These are phyloP conservation scores for Grantiella picta DNA, from an alignment of 2,113 vertebrate genomes.

Conservation along the genomic window DNA sequence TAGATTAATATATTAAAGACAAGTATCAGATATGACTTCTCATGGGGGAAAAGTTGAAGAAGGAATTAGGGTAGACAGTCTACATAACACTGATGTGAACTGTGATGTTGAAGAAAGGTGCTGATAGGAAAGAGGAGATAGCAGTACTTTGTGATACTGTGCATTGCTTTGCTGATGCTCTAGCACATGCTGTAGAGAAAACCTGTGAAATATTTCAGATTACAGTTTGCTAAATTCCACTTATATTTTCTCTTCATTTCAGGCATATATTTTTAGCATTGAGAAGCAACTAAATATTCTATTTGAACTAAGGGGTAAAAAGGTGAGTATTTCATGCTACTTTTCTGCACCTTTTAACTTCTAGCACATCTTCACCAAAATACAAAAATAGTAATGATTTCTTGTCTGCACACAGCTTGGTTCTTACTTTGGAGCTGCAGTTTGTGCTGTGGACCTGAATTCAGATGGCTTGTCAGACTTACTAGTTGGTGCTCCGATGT, in stretches of 20 bases:
- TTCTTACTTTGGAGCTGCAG: slow-evolving; percentile 91
- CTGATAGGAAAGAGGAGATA: not conserved
- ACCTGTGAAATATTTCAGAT: not conserved
- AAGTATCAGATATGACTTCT: not conserved
- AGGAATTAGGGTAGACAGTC: not conserved
- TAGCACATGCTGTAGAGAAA: not conserved
- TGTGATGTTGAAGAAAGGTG: not conserved
- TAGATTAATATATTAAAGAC: not conserved
- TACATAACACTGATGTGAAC: not conserved
- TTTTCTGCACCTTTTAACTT: not conserved
- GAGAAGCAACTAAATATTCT: slow-evolving; percentile 72
- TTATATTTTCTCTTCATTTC: slow-evolving; percentile 10
- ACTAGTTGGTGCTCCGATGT: slow-evolving; percentile 91
- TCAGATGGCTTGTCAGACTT: slow-evolving; percentile 91
- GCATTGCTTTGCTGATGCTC: not conserved
- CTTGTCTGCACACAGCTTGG: slow-evolving; percentile 78
- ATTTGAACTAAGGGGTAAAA: slow-evolving; percentile 78
- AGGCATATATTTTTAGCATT: slow-evolving; percentile 86
- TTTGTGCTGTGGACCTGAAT: slow-evolving; percentile 91
- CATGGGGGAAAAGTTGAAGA: not conserved
- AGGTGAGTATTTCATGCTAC: slow-evolving; percentile 70
- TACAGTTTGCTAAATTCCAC: not conserved
- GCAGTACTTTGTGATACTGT: not conserved
- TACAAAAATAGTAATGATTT: not conserved
- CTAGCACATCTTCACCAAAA: not conserved